Base-by-base conservation (phyloP, 2,888 invertebrate genomes). In the Pasiphila rectangulata region DNA sequence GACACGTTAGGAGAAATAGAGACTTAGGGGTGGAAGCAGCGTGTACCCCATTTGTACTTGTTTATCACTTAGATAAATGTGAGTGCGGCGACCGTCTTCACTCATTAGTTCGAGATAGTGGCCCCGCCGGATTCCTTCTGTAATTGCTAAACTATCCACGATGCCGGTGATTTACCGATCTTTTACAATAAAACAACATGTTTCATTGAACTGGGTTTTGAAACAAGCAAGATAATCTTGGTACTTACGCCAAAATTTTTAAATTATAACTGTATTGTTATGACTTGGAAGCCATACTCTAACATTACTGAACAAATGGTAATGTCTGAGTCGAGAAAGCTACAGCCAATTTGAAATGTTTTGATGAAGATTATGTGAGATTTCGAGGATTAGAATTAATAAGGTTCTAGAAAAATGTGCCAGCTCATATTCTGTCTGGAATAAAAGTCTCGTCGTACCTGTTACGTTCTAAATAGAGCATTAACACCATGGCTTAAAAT, bases 11-110 rank as follows among this genome's bases (percentile, higher is more conserved):
- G 61, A 75, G 72, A 79, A 76, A 78, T 76, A 76, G 69, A 67
- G 69, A 65, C 64, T 68, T 70, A 72, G 67, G 75, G 77, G 77
- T 78, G 79, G 73, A 72, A 75, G 71, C 69, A 75, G 70, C 71
- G 72, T 80, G 79, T 81, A 73, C 75, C 74, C 79, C 76, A 85
- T 86, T 85, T 84, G 84, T 84, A 80, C 75, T 81, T 77, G 77
- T 86, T 86, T 86, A 85, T 85, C 83, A 71, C 69, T 63, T 61
- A 82, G 83, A 84, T 83, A 84, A 82, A 78, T 75, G 67, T 63
- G 64, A 76, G 72, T 76, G 75, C 67, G 61, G 60, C 73, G 68
- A 67, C 69, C 70, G 73, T 72, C 74, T 75, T 69, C 67, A 74
- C 77, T 83, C 82, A 83, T 83, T 84, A 85, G 80, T 80, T 74